phyloP scores from a whole-genome alignment of 2,888 invertebrate species.

The Caenorhabditis sulstoni region DNA sequence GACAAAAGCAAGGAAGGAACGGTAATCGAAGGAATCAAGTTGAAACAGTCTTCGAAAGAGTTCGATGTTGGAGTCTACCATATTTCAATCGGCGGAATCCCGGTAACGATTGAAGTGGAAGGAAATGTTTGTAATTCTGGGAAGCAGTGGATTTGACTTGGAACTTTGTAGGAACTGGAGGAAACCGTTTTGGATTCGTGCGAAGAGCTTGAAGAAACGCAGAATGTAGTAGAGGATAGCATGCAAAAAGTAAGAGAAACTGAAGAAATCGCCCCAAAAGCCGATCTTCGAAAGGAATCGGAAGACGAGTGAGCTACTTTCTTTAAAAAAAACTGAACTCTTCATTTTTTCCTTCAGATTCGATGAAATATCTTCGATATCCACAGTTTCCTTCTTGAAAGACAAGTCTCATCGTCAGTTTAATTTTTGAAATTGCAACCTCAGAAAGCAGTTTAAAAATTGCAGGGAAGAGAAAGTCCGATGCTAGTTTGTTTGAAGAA shows the following conservation, averaged over 20 bases:
- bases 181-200: slow-evolving; percentile 23
- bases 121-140: slow-evolving; percentile 4
- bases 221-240: not conserved
- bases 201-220: not conserved
- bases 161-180: slow-evolving; percentile 21
- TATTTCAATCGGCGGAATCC: slow-evolving; percentile 26
- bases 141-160: not conserved
- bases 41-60: slow-evolving; percentile 14
- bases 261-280: not conserved
- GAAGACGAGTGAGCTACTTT: slow-evolving; percentile 30
- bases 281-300: not conserved
- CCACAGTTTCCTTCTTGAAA: not conserved
- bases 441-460: not conserved
- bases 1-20: slow-evolving; percentile 53
- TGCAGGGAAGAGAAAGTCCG: slow-evolving; percentile 39
- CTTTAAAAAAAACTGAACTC: too few relatives aligned
- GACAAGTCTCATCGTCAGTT: slow-evolving; percentile 11
- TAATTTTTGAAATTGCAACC: not conserved
- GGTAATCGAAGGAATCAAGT: slow-evolving; percentile 13
- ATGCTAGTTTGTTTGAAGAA: slow-evolving; percentile 13
- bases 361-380: slow-evolving; percentile 11
- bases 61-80: slow-evolving; percentile 13
- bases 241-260: not conserved
- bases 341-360: not conserved
- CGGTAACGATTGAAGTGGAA: slow-evolving; percentile 25